These are phyloP conservation scores for Melopsittacus undulatus DNA, from an alignment of 2,797 vertebrate species.

Conservation along the genomic window DNA sequence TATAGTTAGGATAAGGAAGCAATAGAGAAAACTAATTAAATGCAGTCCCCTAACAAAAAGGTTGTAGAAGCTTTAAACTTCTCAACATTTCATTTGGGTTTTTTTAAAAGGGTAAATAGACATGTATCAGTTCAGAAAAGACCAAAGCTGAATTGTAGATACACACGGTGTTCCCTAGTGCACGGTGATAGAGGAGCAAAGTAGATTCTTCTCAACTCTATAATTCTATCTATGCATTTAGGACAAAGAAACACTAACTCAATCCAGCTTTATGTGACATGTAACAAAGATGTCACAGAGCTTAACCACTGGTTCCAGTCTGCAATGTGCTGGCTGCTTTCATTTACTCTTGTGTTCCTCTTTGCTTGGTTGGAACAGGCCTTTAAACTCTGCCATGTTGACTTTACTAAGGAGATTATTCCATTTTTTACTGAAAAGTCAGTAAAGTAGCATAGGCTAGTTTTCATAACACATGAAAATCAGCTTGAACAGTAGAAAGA, in stretches of 20 bases:
- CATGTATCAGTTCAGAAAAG: neutral
- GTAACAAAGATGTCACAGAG: neutral
- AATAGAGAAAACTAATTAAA: neutral
- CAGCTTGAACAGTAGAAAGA: neutral
- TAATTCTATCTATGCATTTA: neutral
- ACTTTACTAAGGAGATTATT: neutral
- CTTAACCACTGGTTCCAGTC: neutral
- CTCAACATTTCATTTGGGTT: rapidly evolving
- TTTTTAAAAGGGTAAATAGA: neutral
- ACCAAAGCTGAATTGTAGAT: neutral
- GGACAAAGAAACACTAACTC: neutral
- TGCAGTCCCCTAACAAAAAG: neutral
- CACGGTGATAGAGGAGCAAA: neutral
- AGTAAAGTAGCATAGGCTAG: neutral
- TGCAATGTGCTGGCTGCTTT: neutral
- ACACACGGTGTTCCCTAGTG: neutral
- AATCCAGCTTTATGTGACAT: neutral
- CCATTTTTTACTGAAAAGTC: neutral
- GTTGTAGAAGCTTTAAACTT: neutral
- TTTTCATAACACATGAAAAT: neutral
- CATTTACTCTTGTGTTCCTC: rapidly evolving
- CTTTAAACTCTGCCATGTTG: neutral
- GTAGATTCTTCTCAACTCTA: neutral
- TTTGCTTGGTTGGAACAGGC: neutral
- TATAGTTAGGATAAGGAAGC: neutral